Evolutionary conservation across 2,797 vertebrate species (phyloP).

Genomic region (Melanotaenia boesemani): DNA sequence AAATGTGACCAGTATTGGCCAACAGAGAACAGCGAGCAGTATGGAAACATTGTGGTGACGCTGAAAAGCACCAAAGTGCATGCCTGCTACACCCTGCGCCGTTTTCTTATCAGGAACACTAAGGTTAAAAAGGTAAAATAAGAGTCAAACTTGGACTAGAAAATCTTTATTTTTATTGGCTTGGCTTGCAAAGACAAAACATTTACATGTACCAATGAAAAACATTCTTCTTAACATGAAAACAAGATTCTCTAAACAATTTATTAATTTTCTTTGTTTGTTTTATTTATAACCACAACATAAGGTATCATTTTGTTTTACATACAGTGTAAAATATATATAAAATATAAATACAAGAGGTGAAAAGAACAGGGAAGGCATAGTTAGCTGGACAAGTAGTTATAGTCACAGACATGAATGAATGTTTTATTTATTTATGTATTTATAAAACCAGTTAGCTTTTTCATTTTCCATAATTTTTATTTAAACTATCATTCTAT

Average conservation of each 20-base stretch:
- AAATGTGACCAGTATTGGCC: constrained; percentile 99
- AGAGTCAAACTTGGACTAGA: neutral
- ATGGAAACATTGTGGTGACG: constrained; percentile 95
- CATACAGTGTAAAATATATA: too few species aligned
- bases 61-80: constrained; percentile 95
- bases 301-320: too few species aligned
- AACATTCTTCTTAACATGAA: neutral
- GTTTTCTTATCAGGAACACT: constrained; percentile 92
- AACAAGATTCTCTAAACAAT: neutral
- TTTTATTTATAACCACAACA: neutral
- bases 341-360: too few species aligned
- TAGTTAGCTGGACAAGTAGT: too few species aligned
- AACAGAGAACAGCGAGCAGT: constrained; percentile 94
- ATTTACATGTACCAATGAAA: neutral
- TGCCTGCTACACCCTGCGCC: constrained; percentile 95
- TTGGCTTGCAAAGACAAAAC: neutral
- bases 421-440: too few species aligned
- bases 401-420: too few species aligned
- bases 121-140: constrained; percentile 93
- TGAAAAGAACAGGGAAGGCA: too few species aligned
- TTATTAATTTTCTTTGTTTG: neutral
- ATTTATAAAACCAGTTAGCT: neutral
- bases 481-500: neutral
- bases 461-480: neutral
- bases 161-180: neutral